Evolutionary conservation across 2,888 invertebrate species (phyloP).

Genomic region (Eristalinus sepulchralis): DNA sequence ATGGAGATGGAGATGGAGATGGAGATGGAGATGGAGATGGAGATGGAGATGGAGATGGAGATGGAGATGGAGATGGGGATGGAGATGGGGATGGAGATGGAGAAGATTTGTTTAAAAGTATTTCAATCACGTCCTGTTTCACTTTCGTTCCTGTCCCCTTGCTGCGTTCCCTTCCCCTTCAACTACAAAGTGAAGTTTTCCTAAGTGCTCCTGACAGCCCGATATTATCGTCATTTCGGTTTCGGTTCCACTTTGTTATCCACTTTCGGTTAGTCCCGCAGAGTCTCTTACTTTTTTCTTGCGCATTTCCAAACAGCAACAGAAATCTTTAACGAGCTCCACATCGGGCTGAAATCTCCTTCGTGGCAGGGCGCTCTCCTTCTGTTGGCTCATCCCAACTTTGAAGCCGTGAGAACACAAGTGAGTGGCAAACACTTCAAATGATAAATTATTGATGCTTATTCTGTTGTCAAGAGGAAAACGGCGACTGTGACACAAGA

Average conservation of each 20-base stretch:
- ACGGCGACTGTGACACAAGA: slow-evolving; percentile 39
- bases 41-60: no score
- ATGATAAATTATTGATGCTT: slow-evolving; percentile 68
- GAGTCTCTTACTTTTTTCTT: neutral
- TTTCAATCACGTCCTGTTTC: no score
- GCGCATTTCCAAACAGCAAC: neutral
- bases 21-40: no score
- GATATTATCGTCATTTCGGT: slow-evolving; percentile 36
- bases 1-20: no score
- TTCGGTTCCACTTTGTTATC: slow-evolving; percentile 35
- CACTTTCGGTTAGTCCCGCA: slow-evolving; percentile 12
- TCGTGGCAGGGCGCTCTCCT: slow-evolving; percentile 1
- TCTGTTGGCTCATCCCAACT: slow-evolving; percentile 15
- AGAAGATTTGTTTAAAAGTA: no score
- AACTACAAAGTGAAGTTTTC: slow-evolving; percentile 19
- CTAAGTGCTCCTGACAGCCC: slow-evolving; percentile 53
- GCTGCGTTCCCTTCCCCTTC: neutral
- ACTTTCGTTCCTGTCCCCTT: neutral
- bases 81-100: no score
- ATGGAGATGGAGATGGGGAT: no score
- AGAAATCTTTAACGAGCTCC: slow-evolving; percentile 48
- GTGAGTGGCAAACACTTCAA: slow-evolving; percentile 54
- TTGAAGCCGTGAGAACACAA: slow-evolving; percentile 38
- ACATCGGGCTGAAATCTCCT: slow-evolving; percentile 34
- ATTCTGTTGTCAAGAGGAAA: slow-evolving; percentile 38